Evolutionary conservation across 2,888 invertebrate genomes (phyloP).

Genomic region (Melitaea athalia): DNA sequence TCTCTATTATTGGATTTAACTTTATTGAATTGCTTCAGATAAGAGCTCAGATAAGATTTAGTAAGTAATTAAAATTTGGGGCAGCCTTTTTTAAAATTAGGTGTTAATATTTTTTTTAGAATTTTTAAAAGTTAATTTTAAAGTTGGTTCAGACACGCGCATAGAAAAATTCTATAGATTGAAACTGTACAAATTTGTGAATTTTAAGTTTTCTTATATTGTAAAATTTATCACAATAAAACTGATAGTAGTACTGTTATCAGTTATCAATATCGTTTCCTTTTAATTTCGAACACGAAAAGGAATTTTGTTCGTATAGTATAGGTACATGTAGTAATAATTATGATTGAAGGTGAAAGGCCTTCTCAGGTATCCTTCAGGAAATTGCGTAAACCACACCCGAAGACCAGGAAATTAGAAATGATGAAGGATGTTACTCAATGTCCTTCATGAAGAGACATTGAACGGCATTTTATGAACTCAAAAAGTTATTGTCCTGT

Average conservation of each 20-base stretch:
- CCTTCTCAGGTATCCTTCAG: conserved; percentile 71
- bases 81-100: too few species aligned
- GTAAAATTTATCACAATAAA: too few species aligned
- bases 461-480: conserved; percentile 61
- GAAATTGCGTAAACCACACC: conserved; percentile 81
- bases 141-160: too few species aligned
- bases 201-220: background rate
- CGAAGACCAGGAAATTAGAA: conserved; percentile 81
- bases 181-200: background rate
- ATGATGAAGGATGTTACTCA: conserved; percentile 73
- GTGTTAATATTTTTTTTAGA: too few species aligned
- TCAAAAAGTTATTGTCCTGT: conserved; percentile 1
- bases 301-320: background rate
- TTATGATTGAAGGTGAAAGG: conserved; percentile 60
- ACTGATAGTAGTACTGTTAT: too few species aligned
- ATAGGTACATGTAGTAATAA: conserved; percentile 54
- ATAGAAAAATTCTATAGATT: too few species aligned
- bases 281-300: background rate
- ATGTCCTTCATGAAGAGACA: conserved; percentile 68
- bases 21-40: conserved; percentile 20
- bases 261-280: conserved; percentile 41
- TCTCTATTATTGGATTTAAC: conserved; percentile 31
- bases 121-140: too few species aligned
- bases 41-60: background rate
- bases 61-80: background rate